A percentile compares a stretch with the other conserved stretches of the same genome.
Evolutionary conservation across 1,140 invertebrate genomes (phyloP).

Genomic region (Magallana ariakensis): DNA sequence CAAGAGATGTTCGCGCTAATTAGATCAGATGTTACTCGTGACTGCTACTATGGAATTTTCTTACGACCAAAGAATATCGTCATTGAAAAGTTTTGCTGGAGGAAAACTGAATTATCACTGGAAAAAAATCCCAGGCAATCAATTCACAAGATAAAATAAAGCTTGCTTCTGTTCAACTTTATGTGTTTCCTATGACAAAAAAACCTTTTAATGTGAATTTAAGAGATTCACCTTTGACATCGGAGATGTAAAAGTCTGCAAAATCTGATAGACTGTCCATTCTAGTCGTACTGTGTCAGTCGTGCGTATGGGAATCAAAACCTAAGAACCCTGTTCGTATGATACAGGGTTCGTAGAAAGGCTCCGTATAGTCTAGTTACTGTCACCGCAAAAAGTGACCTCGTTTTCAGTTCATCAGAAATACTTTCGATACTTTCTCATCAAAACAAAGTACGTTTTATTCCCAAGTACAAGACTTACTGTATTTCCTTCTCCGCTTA

Average conservation of each 20-base stretch:
- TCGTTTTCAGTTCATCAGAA: background rate
- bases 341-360: conserved; percentile 2
- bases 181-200: background rate
- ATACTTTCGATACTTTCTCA: conserved; percentile 2
- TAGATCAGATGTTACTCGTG: conserved; percentile 19
- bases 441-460: background rate
- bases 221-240: background rate
- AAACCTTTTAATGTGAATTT: background rate
- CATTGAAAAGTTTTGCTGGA: background rate
- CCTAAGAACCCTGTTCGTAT: background rate
- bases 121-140: background rate
- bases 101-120: background rate
- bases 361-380: conserved; percentile 11
- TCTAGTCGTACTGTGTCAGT: background rate
- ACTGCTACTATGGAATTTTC: background rate
- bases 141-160: background rate
- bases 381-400: conserved; percentile 18
- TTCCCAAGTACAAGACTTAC: background rate
- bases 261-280: background rate
- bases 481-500: no score
- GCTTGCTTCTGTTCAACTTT: background rate
- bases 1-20: conserved; percentile 17
- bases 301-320: conserved; percentile 22
- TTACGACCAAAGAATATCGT: background rate
- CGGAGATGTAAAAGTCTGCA: background rate